A percentile compares a stretch with the other conserved stretches of the same genome.
phyloP scores from a whole-genome alignment of 2,888 invertebrate species.

The Acrobasis suavella region DNA sequence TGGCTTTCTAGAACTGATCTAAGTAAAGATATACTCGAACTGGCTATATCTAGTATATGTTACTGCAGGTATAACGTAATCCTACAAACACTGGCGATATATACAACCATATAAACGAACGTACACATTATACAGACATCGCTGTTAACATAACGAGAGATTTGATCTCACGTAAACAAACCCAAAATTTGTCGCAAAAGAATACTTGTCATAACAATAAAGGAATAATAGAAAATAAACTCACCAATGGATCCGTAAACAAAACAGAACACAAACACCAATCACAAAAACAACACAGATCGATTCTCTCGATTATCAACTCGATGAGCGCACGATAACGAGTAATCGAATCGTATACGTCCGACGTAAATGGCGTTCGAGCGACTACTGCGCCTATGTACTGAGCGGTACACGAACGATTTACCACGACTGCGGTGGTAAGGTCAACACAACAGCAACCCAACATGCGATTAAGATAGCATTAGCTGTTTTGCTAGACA shows the following conservation, averaged over 20 bases:
- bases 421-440: neutral
- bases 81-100: neutral
- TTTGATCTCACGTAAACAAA: too few species aligned
- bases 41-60: neutral
- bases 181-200: too few species aligned
- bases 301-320: conserved; percentile 16
- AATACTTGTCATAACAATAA: neutral
- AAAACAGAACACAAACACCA: conserved; percentile 10
- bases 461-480: conserved; percentile 11
- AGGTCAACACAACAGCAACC: conserved; percentile 5
- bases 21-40: neutral
- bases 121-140: too few species aligned
- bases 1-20: conserved; percentile 14
- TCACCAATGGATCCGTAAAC: conserved; percentile 15
- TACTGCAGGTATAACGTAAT: neutral
- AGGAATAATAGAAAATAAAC: neutral
- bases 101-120: neutral
- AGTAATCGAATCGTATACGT: conserved; percentile 9
- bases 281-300: conserved; percentile 11
- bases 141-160: too few species aligned
- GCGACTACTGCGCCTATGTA: too few species aligned
- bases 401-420: neutral
- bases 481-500: neutral
- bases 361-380: neutral
- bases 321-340: neutral